Conservation (phyloP, 1,140 invertebrate genomes). For the Chionoecetes opilio region DNA sequence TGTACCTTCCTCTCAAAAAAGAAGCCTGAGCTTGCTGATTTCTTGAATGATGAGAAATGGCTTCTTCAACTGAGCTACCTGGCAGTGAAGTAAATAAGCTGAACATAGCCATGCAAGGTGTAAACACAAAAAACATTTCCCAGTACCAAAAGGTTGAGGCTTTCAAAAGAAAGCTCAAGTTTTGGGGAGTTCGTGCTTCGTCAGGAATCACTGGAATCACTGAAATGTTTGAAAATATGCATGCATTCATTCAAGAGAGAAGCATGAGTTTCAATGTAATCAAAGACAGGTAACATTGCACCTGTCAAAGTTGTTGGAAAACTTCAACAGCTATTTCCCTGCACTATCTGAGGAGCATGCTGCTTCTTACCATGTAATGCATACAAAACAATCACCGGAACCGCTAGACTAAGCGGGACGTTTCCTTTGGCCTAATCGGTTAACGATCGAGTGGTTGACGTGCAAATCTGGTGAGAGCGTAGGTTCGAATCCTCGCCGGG, state of each 20-base stretch:
- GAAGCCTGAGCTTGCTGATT: conserved; percentile 62
- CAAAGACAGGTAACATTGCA: conserved; percentile 53
- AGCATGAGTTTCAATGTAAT: conserved; percentile 34
- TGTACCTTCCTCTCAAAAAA: conserved; percentile 63
- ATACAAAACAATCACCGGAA: too few relatives aligned
- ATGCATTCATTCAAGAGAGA: conserved; percentile 52
- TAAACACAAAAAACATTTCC: conserved; percentile 59
- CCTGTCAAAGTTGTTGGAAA: conserved; percentile 53
- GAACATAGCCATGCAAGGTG: conserved; percentile 61
- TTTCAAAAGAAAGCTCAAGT: conserved; percentile 59
- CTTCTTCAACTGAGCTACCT: conserved; percentile 55
- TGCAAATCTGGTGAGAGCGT: too few relatives aligned
- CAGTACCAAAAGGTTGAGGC: conserved; percentile 42
- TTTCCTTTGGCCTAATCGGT: too few relatives aligned
- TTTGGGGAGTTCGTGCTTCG: conserved; percentile 51
- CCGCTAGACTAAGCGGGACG: too few relatives aligned
- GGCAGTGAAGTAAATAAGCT: conserved; percentile 48
- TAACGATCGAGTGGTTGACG: too few relatives aligned
- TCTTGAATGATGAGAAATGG: conserved; percentile 62
- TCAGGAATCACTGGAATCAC: conserved; percentile 67
- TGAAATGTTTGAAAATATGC: conserved; percentile 65
- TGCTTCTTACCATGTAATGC: too few relatives aligned
- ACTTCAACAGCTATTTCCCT: conserved; percentile 44
- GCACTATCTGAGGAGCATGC: conserved; percentile 57
- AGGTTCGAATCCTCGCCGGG: too few relatives aligned